These are phyloP conservation scores for Melanargia galathea DNA, from an alignment of 2,888 invertebrate genomes.

Conservation along the genomic window DNA sequence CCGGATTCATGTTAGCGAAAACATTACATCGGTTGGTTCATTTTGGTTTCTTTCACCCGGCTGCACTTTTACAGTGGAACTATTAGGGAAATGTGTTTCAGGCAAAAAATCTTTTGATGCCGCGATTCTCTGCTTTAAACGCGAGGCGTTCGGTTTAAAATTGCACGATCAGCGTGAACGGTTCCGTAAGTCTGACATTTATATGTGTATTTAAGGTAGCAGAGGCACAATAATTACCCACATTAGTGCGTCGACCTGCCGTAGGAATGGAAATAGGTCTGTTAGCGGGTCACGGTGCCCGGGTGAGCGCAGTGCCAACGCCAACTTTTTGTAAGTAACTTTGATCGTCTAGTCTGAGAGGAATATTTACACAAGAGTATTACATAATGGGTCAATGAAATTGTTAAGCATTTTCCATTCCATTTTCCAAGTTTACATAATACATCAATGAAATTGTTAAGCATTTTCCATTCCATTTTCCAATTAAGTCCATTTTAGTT, in stretches of 20 bases:
- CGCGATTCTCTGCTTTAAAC: conserved; percentile 20
- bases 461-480: too few species aligned
- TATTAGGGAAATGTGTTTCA: conserved; percentile 35
- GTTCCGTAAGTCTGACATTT: conserved; percentile 24
- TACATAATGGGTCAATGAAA: not conserved
- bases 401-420: too few species aligned
- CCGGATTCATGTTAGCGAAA: conserved; percentile 32
- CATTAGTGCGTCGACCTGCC: conserved; percentile 38
- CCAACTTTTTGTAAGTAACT: too few species aligned
- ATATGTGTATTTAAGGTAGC: conserved; percentile 34
- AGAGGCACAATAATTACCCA: conserved; percentile 38
- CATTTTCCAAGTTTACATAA: too few species aligned
- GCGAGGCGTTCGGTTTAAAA: conserved; percentile 15
- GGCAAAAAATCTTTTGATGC: conserved; percentile 15
- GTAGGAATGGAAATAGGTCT: conserved; percentile 51
- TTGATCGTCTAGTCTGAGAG: conserved; percentile 23
- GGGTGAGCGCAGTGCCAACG: too few species aligned
- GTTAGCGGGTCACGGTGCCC: conserved; percentile 46
- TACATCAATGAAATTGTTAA: not conserved
- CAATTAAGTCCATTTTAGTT: too few species aligned
- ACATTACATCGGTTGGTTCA: conserved; percentile 34
- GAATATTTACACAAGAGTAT: not conserved
- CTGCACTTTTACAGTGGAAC: conserved; percentile 34
- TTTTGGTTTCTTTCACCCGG: conserved; percentile 32
- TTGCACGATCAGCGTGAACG: conserved; percentile 2